phyloP scores from a whole-genome alignment of 2,113 vertebrate species.

The Sceloporus undulatus region DNA sequence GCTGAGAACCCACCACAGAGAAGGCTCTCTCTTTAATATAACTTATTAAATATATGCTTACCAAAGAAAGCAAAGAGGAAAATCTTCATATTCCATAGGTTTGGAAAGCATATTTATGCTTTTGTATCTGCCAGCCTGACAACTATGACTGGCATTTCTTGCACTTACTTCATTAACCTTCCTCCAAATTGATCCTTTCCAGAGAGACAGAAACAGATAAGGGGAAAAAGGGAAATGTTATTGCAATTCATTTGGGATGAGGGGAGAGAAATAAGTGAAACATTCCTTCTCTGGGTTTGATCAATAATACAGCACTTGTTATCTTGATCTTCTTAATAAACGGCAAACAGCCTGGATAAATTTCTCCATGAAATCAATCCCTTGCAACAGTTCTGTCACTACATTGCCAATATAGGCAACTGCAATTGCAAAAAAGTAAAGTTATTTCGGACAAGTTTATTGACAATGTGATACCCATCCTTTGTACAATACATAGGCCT shows the following conservation, averaged over 20 bases:
- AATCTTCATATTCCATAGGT: neutral
- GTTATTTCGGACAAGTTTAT: slow-evolving; percentile 62
- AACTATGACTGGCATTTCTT: slow-evolving; percentile 27
- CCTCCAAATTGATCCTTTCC: slow-evolving; percentile 38
- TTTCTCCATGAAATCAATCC: slow-evolving; percentile 70
- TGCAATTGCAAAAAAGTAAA: slow-evolving; percentile 51
- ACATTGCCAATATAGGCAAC: slow-evolving; percentile 31
- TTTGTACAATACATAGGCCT: slow-evolving; percentile 56
- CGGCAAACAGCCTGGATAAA: slow-evolving; percentile 61
- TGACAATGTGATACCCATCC: slow-evolving; percentile 57
- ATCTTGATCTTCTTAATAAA: slow-evolving; percentile 77
- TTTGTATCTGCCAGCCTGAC: slow-evolving; percentile 6
- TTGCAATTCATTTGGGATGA: slow-evolving; percentile 58
- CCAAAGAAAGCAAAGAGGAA: neutral
- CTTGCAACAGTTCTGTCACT: slow-evolving; percentile 60
- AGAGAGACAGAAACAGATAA: slow-evolving; percentile 31
- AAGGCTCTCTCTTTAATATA: neutral
- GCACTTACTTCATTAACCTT: slow-evolving; percentile 38
- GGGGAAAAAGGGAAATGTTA: slow-evolving; percentile 58
- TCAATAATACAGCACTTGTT: slow-evolving; percentile 77
- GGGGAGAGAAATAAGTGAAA: slow-evolving; percentile 50
- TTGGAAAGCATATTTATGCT: neutral
- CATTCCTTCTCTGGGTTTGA: slow-evolving; percentile 65
- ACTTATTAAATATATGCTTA: neutral
- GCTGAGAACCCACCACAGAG: neutral